A percentile compares a stretch with the other conserved stretches of the same genome.
phyloP scores from a whole-genome alignment of 2,888 invertebrate species.

The Drosophila sordidula region DNA sequence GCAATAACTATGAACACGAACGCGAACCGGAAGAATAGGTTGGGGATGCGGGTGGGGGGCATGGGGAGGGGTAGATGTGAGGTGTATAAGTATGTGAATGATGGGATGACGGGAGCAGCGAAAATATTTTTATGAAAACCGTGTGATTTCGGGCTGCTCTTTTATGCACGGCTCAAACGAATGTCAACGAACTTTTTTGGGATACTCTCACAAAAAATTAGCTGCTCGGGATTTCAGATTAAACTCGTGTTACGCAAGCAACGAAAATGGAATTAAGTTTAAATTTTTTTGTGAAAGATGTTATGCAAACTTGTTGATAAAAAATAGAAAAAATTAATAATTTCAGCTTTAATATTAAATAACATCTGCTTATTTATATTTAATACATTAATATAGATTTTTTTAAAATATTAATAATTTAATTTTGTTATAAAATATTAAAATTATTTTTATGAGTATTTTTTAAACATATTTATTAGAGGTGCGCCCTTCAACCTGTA shows the following conservation, averaged over 20 bases:
- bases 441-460: too few relatives aligned
- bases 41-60: not conserved
- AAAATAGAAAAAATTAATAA: too few relatives aligned
- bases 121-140: conserved; percentile 56
- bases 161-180: conserved; percentile 23
- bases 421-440: too few relatives aligned
- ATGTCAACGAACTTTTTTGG: conserved; percentile 20
- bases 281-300: too few relatives aligned
- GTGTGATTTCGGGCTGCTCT: conserved; percentile 41
- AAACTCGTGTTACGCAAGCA: not conserved
- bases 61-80: not conserved
- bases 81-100: not conserved
- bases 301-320: too few relatives aligned
- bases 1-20: conserved; percentile 53
- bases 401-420: too few relatives aligned
- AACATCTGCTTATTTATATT: too few relatives aligned
- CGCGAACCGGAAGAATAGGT: conserved; percentile 9
- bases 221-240: conserved; percentile 2
- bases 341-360: too few relatives aligned
- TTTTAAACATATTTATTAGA: too few relatives aligned
- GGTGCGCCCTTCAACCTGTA: too few relatives aligned
- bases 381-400: too few relatives aligned
- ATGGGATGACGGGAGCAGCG: conserved; percentile 4
- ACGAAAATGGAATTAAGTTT: too few relatives aligned
- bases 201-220: conserved; percentile 13